Evolutionary conservation across 1,140 invertebrate genomes (phyloP).

Genomic region (Riptortus pedestris): DNA sequence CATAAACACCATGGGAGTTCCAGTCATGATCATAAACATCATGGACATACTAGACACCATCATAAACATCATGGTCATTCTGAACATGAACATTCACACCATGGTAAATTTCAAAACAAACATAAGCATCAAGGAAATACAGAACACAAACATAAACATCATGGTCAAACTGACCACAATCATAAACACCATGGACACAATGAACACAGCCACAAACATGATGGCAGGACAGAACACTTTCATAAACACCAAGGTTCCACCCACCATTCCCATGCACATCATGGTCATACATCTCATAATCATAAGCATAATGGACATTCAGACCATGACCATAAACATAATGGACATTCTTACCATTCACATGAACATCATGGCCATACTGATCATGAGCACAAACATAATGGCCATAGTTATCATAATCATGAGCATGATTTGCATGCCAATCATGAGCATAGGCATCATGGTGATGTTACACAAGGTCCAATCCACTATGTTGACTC

Average conservation of each 20-base stretch:
- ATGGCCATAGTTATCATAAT: conserved; percentile 5
- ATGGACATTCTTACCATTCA: conserved; percentile 21
- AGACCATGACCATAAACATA: conserved; percentile 26
- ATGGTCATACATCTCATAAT: neutral
- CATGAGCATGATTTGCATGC: too few relatives aligned
- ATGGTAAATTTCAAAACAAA: conserved; percentile 7
- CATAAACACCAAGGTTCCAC: conserved; percentile 5
- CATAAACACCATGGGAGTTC: conserved; percentile 30
- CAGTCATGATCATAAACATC: conserved; percentile 33
- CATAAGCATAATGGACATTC: conserved; percentile 22
- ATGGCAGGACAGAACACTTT: neutral
- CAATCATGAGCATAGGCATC: too few relatives aligned
- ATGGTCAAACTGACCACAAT: neutral
- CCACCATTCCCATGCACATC: conserved; percentile 8
- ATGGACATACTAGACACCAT: conserved; percentile 24
- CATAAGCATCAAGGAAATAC: neutral
- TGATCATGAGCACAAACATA: conserved; percentile 23
- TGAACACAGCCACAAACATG: conserved; percentile 11
- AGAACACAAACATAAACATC: conserved; percentile 11
- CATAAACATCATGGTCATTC: conserved; percentile 14
- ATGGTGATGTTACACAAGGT: neutral
- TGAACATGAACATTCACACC: conserved; percentile 17
- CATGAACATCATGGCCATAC: conserved; percentile 23
- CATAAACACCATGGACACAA: conserved; percentile 25
- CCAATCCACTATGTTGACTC: neutral